A percentile compares a stretch with the other conserved stretches of the same genome.
These are phyloP conservation scores for Paguma larvata DNA, from an alignment of 2,797 vertebrate species.

Conservation along the genomic window DNA sequence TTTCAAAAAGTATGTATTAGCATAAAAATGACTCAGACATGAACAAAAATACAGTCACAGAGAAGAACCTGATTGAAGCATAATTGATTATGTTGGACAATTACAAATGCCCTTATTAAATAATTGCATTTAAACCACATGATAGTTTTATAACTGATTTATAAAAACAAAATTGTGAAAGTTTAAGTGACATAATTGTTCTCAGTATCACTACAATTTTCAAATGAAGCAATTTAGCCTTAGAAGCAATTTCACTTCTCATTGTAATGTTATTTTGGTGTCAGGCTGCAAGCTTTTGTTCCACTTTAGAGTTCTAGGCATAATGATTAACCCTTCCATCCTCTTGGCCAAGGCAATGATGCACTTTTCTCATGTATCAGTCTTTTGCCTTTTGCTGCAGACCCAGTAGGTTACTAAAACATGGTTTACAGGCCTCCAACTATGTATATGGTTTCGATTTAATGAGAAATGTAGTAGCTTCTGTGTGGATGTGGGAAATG, in stretches of 20 bases:
- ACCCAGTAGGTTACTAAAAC: slow-evolving; percentile 50
- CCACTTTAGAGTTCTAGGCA: slow-evolving; percentile 62
- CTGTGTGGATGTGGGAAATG: not conserved
- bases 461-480: slow-evolving; percentile 15
- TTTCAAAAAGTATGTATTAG: slow-evolving; percentile 63
- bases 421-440: slow-evolving; percentile 3
- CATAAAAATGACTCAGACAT: slow-evolving; percentile 63
- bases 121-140: slow-evolving; percentile 82
- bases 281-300: slow-evolving; percentile 79
- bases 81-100: slow-evolving; percentile 85
- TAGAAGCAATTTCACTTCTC: slow-evolving; percentile 82
- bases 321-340: slow-evolving; percentile 69
- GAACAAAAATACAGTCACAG: slow-evolving; percentile 73
- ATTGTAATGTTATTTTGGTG: slow-evolving; percentile 73
- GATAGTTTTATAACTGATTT: slow-evolving; percentile 83
- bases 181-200: slow-evolving; percentile 82
- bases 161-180: slow-evolving; percentile 83
- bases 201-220: slow-evolving; percentile 69
- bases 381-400: slow-evolving; percentile 35
- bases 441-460: slow-evolving; percentile 58
- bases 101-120: slow-evolving; percentile 86
- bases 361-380: not conserved
- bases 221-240: slow-evolving; percentile 77
- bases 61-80: slow-evolving; percentile 80
- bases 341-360: slow-evolving; percentile 6